phyloP scores from a whole-genome alignment of 1,140 invertebrate species.

The Chironomus tepperi region DNA sequence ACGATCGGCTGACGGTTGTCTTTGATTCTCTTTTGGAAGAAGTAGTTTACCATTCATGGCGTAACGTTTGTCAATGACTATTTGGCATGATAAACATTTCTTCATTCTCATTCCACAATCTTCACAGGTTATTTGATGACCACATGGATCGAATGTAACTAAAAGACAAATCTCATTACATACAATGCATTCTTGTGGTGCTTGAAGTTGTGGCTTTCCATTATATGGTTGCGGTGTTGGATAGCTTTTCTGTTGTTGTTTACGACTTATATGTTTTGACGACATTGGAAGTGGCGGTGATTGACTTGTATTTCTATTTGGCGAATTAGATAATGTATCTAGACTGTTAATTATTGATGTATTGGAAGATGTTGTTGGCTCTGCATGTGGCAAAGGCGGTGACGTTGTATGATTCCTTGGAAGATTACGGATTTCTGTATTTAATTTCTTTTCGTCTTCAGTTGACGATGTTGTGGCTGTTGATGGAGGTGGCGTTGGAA shows the following conservation, averaged over 20 bases:
- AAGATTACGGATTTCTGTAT: background rate
- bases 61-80: constrained; percentile 47
- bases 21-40: constrained; percentile 37
- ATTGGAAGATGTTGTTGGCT: background rate
- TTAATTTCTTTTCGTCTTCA: constrained; percentile 14
- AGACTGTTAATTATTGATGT: background rate
- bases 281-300: constrained; percentile 33
- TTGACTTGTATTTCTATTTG: constrained; percentile 5
- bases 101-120: constrained; percentile 73
- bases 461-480: background rate
- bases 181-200: constrained; percentile 56
- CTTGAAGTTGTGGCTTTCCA: constrained; percentile 22
- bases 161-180: constrained; percentile 63
- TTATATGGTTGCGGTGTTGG: constrained; percentile 28
- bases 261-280: constrained; percentile 36
- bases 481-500: constrained; percentile 24
- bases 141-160: constrained; percentile 55
- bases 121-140: constrained; percentile 62
- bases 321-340: background rate
- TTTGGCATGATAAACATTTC: constrained; percentile 65
- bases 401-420: constrained; percentile 14
- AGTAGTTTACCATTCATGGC: constrained; percentile 31
- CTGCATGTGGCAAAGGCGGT: constrained; percentile 11
- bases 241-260: constrained; percentile 24
- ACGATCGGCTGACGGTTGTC: constrained; percentile 50